Base-by-base conservation (phyloP, 2,113 vertebrate species). In the Embiotoca jacksoni region DNA sequence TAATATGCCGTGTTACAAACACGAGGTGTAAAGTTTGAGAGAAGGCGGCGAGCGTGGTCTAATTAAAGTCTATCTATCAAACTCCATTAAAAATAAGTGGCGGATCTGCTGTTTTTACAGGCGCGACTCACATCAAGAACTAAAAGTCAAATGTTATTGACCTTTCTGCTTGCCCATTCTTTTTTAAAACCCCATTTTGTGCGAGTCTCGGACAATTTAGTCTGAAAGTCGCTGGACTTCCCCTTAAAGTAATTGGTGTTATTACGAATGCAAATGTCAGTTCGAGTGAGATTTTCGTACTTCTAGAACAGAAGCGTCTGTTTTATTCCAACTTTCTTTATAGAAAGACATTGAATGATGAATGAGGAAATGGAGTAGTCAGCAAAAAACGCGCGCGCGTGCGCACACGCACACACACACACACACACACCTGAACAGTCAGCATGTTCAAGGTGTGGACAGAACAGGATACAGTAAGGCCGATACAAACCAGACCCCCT, bases 401-500 rank as follows among this genome's bases (percentile, higher is more conserved):
- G 23, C 23, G 1, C 23, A 23, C 23, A 23, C 49, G 49, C 44
- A 67, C n/a, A 47, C 23, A 23, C 13, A 58, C 37, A 62, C 33
- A 64, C 44, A 63, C 66, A 56, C 39, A 72, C 16, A 80, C 33
- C 47, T 33, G 3, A 16, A 64, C 62, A 75, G 77, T 90, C 78
- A 79, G 70, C 79, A 31, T 82, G 74, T 75, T 75, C 0, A 2
- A 87, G 57, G 61, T 78, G 73, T 36, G 47, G 81, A 87, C 80
- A 86, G 33, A 76, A 63, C 72, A 80, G 89, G 76, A 87, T 54
- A 46, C 80, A 82, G 77, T 56, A 54, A 50, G 33, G 5, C 52
- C 52, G 64, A 84, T 39, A 50, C 41, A 78, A 72, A 87, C 53
- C 87, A 89, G 84, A 82, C 53, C 58, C 23, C 1, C 46, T 77